Evolutionary conservation across 2,113 vertebrate species (phyloP).

Genomic region (Corythaixoides concolor): DNA sequence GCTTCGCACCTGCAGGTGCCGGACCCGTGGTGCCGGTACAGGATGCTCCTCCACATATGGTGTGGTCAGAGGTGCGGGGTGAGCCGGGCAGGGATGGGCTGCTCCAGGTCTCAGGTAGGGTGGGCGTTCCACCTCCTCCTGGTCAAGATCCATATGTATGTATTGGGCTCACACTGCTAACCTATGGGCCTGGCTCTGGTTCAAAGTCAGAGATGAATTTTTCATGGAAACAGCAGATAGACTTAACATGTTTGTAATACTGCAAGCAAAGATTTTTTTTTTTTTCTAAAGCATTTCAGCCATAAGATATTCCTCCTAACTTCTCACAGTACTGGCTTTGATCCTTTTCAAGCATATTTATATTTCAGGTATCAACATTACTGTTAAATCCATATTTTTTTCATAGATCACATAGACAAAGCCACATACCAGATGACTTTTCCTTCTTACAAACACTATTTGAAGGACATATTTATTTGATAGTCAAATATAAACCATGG

Average conservation of each 20-base stretch:
- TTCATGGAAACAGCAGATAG: not conserved
- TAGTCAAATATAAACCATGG: not conserved
- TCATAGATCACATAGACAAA: not conserved
- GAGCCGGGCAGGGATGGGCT: fast-evolving
- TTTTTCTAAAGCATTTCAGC: not conserved
- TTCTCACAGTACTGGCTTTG: not conserved
- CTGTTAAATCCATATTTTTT: not conserved
- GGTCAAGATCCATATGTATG: fast-evolving
- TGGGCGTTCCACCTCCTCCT: not conserved
- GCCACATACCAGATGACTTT: not conserved
- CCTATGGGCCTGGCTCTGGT: not conserved
- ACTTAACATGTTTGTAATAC: not conserved
- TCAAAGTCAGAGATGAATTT: not conserved
- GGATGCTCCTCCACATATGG: not conserved
- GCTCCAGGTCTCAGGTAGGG: not conserved
- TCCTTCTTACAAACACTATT: not conserved
- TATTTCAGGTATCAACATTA: not conserved
- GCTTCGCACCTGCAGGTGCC: not conserved
- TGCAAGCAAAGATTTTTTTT: not conserved
- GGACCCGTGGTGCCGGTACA: no score
- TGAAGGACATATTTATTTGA: not conserved
- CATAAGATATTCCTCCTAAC: not conserved
- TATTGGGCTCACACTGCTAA: fast-evolving
- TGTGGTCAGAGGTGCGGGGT: fast-evolving
- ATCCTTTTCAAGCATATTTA: not conserved